Conservation (phyloP, 2,888 invertebrate genomes). For the Rhagonycha fulva region DNA sequence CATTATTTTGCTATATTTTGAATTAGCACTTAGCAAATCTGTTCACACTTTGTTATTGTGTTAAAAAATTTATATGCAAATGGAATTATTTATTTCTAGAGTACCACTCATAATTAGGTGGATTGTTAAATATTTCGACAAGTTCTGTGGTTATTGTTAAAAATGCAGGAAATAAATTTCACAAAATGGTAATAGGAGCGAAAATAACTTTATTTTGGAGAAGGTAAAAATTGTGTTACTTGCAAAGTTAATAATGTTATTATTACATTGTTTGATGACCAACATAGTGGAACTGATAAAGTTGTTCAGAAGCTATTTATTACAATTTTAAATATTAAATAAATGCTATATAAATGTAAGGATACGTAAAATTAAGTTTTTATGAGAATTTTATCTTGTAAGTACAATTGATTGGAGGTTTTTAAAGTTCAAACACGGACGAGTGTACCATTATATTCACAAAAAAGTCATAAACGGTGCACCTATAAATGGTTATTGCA, state of each 20-base stretch:
- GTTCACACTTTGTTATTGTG: background rate
- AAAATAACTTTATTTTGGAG: background rate
- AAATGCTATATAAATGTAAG: background rate
- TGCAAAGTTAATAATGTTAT: background rate
- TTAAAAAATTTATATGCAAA: background rate
- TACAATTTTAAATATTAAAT: background rate
- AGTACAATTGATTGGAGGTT: background rate
- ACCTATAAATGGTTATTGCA: background rate
- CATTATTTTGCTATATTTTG: background rate
- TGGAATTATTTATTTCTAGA: background rate
- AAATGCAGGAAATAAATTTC: background rate
- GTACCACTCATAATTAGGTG: background rate
- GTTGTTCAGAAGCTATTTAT: background rate
- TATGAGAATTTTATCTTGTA: background rate
- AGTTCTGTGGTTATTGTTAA: background rate
- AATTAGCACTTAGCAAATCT: background rate
- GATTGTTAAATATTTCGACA: background rate
- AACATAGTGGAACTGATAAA: background rate
- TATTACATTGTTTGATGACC: background rate
- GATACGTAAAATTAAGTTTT: background rate
- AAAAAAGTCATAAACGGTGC: background rate
- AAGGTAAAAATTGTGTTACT: background rate
- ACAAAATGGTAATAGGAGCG: background rate
- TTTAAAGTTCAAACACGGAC: background rate
- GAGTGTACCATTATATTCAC: background rate